phyloP scores from a whole-genome alignment of 92 coral and sea anemone genomes.

The Epizoanthus stellaris region DNA sequence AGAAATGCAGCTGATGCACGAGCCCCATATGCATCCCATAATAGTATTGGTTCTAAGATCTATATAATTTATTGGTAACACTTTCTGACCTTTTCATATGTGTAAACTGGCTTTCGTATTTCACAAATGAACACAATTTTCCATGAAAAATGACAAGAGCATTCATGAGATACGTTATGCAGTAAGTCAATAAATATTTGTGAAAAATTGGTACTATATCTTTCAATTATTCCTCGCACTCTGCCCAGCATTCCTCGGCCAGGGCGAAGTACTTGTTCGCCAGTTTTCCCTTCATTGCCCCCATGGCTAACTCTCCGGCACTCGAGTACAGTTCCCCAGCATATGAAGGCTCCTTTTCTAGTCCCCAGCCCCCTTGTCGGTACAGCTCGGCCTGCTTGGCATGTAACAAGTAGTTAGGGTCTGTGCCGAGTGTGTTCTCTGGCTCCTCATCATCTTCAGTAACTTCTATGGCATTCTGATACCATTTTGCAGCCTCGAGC shows the following conservation, averaged over 20 bases:
- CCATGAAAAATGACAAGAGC: background rate
- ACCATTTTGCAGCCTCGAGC: slow-evolving; percentile 83
- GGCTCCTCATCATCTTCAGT: slow-evolving; percentile 82
- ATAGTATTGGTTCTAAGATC: no score
- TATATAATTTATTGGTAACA: background rate
- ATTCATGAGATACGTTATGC: background rate
- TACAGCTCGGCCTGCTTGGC: slow-evolving; percentile 90
- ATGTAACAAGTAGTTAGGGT: slow-evolving; percentile 76
- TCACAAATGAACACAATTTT: background rate
- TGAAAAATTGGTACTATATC: background rate
- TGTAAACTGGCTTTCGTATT: no score
- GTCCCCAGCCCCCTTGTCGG: slow-evolving; percentile 87
- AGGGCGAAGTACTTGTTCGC: slow-evolving; percentile 92
- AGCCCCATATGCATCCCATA: no score
- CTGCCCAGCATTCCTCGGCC: slow-evolving; percentile 99
- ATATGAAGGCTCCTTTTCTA: slow-evolving; percentile 86
- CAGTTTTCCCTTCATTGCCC: slow-evolving; percentile 94
- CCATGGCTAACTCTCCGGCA: slow-evolving; percentile 95
- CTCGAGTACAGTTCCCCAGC: slow-evolving; percentile 92
- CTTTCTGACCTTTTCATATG: background rate
- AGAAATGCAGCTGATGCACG: no score
- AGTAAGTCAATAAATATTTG: background rate
- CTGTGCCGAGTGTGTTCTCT: slow-evolving; percentile 74
- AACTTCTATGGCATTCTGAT: slow-evolving; percentile 82
- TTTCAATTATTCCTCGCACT: slow-evolving; percentile 70